Conservation (phyloP, 2,797 vertebrate genomes). For the Semaprochilodus insignis region DNA sequence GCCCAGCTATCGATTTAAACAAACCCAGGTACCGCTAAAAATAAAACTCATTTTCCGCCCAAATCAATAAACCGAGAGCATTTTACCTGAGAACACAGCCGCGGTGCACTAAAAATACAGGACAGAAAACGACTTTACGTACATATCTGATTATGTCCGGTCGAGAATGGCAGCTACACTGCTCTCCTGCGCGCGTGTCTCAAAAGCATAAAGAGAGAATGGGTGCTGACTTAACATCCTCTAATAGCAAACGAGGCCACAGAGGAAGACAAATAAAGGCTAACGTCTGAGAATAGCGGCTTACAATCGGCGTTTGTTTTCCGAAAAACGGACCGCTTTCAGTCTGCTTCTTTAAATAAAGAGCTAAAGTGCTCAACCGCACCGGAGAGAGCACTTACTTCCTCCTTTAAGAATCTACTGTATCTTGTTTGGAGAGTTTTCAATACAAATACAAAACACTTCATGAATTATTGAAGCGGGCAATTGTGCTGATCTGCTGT, state of each 20-base stretch:
- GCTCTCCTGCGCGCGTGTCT: constrained; percentile 1
- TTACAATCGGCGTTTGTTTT: not conserved
- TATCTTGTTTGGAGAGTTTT: not conserved
- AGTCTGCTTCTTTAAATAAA: constrained; percentile 18
- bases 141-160: constrained; percentile 4
- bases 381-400: constrained; percentile 6
- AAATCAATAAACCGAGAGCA: constrained; percentile 39
- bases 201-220: constrained; percentile 18
- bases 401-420: not conserved
- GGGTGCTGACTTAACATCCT: constrained; percentile 16
- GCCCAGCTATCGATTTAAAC: constrained; percentile 34
- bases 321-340: not conserved
- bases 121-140: not conserved
- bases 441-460: constrained; percentile 38
- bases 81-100: constrained; percentile 12
- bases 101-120: not conserved
- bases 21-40: constrained; percentile 28
- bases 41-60: constrained; percentile 7
- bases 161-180: constrained; percentile 6
- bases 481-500: constrained; percentile 11
- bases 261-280: constrained; percentile 16
- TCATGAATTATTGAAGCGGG: constrained; percentile 44
- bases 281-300: constrained; percentile 16
- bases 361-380: not conserved
- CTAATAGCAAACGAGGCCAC: not conserved